Percentiles rank a stretch among this genome's conserved stretches.
phyloP scores from a whole-genome alignment of 2,113 vertebrate genomes.

The Megaptera novaeangliae region DNA sequence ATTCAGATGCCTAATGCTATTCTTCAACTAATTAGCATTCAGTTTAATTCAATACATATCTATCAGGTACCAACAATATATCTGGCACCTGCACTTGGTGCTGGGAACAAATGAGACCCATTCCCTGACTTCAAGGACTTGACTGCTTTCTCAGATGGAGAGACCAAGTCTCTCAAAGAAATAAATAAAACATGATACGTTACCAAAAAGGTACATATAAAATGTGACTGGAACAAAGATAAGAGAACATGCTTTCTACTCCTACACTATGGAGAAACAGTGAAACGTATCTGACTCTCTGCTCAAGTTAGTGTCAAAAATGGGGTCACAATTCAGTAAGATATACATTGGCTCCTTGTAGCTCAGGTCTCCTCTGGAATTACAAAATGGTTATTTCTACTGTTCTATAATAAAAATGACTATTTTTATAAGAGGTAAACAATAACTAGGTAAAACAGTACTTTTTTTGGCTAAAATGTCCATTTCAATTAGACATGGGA shows the following conservation, averaged over 20 bases:
- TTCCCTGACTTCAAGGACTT: background rate
- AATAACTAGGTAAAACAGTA: background rate
- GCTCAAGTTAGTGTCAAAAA: background rate
- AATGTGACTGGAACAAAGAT: background rate
- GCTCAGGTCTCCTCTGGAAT: background rate
- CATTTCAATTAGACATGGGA: constrained; percentile 19
- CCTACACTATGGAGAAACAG: background rate
- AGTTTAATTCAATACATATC: background rate
- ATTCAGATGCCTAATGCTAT: background rate
- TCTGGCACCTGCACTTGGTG: background rate
- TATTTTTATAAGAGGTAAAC: background rate
- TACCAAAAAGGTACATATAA: constrained; percentile 14
- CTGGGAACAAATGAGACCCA: background rate
- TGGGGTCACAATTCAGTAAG: background rate
- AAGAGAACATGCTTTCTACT: background rate
- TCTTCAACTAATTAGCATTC: constrained; percentile 17
- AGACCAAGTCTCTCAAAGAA: constrained; percentile 30
- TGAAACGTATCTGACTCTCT: background rate
- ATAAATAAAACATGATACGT: background rate
- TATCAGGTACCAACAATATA: background rate
- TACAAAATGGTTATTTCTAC: constrained; percentile 20
- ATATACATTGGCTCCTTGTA: background rate
- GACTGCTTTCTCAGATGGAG: background rate
- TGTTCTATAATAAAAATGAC: background rate
- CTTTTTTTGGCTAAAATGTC: constrained; percentile 11